Evolutionary conservation across 2,888 invertebrate species (phyloP), one percentile per base, ranked within the genome.

Genomic region (Clunio marinus): DNA sequence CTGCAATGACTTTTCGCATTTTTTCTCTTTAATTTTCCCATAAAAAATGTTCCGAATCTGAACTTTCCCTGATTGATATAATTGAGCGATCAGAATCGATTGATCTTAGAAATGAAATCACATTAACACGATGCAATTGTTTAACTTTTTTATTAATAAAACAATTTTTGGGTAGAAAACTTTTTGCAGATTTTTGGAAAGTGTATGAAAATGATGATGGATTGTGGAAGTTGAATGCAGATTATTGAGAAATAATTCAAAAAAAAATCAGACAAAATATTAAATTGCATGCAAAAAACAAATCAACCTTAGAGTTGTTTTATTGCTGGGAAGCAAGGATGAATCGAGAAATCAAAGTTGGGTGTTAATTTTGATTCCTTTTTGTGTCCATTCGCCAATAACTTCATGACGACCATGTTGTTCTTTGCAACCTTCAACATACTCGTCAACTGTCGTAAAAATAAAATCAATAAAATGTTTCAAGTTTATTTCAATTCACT

Each of bases 331-430:
- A 94, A 96, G 78, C 93, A 89, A 76, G 87, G 87, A 80, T 95
- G 94, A 73, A 85, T 84, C 46, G 89, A 86, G 77, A 96, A 96
- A 76, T 95, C 95, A 77, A 96, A 96, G 72, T 93, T 89, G 0
- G 95, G 93, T 8, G 92, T 89, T 20, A 86, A 85, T 70, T 85
- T 86, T 0, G 91, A 89, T 71, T 93, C 93, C 74, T 89, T 87
- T 77, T 92, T 93, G 78, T 96, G 96, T 7, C 96, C 97, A 70
- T 92, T 93, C 0, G 93, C 91, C 71, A 97, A 80, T 70, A 98
- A 81, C 79, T 95, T 96, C 79, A 96, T 83, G 13, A 97, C 96
- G 72, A 98, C 89, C 77, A 93, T 95, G 82, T 98, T 98, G 0
- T 93, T 95, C 83, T 97, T 97, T 45, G 92, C 88, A 72, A 97